A percentile compares a stretch with the other conserved stretches of the same genome.
Conservation (phyloP, 2,888 invertebrate species). For the Oscheius sp. region DNA sequence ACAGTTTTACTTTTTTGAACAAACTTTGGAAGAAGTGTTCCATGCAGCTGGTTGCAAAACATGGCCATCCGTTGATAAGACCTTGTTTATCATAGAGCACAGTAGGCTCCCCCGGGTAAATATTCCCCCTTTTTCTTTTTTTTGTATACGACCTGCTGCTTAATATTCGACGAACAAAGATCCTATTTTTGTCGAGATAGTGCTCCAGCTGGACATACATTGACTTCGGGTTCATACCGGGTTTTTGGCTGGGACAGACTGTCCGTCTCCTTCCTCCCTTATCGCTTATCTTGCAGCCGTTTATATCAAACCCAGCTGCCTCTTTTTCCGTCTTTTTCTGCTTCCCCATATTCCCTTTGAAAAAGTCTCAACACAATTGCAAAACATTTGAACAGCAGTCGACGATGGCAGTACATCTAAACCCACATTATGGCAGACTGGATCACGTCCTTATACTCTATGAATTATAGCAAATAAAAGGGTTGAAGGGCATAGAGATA, state of each 20-base stretch:
- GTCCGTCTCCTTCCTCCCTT: constrained; percentile 26
- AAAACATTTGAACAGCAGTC: no score
- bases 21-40: background rate
- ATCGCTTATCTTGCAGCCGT: no score
- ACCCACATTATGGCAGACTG: no score
- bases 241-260: constrained; percentile 15
- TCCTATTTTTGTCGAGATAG: background rate
- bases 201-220: background rate
- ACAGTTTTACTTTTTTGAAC: background rate
- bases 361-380: no score
- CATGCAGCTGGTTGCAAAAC: constrained; percentile 22
- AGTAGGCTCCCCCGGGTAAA: background rate
- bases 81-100: constrained; percentile 6
- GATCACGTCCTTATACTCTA: no score
- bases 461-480: no score
- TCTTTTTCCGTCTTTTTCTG: no score
- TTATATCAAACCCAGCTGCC: no score
- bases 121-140: background rate
- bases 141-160: background rate
- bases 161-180: background rate
- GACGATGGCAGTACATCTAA: no score
- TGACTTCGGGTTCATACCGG: background rate
- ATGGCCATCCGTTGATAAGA: constrained; percentile 15
- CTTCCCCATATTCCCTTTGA: no score
- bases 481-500: no score